Evolutionary conservation across 2,888 invertebrate species (phyloP), one percentile per base, ranked within the genome.

Genomic region (Anthoptus insignis): DNA sequence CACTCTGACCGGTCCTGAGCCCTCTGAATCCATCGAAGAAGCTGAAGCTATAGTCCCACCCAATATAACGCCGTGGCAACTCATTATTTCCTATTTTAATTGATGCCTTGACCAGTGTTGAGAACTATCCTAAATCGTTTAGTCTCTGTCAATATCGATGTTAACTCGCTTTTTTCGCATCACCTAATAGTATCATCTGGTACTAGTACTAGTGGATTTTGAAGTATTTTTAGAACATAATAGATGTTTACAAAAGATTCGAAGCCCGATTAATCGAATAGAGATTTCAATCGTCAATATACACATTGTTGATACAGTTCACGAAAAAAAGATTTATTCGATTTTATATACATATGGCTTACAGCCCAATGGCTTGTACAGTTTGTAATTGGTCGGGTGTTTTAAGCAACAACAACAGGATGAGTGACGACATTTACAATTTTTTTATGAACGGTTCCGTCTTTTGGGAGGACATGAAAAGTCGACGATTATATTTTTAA

Each of bases 41-140:
- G n/a, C n/a, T n/a, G n/a, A n/a, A n/a, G n/a, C n/a, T n/a, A n/a
- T n/a, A n/a, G n/a, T n/a, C n/a, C n/a, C n/a, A n/a, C n/a, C n/a
- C n/a, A n/a, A n/a, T n/a, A n/a, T n/a, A n/a, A n/a, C n/a, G n/a
- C n/a, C n/a, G n/a, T n/a, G n/a, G n/a, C n/a, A n/a, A n/a, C n/a
- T n/a, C n/a, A n/a, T n/a, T n/a, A n/a, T n/a, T 75, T 67, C 68
- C 72, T 75, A 72, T 68, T 71, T 67, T 66, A 27, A 24, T 56
- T 47, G 24, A n/a, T 47, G 8, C 21, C 24, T 13, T 16, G 6
- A 19, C 13, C 7, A 52, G 32, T 52, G 13, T 21, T 9, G 42
- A 66, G 66, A 66, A 64, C 13, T 24, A 24, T n/a, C 4, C n/a
- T 22, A 47, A 47, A 47, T 7, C 24, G 16, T 37, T 34, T 39